Evolutionary conservation across 2,797 vertebrate species (phyloP).

Genomic region (Margarornis squamiger): DNA sequence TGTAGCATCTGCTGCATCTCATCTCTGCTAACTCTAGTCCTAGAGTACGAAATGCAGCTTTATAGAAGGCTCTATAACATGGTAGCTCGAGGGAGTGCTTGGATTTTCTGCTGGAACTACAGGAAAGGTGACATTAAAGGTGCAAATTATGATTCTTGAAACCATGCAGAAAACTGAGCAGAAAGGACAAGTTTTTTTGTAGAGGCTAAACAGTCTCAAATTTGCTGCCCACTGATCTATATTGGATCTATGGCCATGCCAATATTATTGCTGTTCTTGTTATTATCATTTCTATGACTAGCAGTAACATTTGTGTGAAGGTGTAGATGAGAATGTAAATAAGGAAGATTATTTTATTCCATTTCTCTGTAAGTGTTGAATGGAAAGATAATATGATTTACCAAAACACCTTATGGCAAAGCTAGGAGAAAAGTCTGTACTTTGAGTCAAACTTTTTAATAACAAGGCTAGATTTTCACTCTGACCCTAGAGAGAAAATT

Average conservation of each 20-base stretch:
- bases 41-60: neutral
- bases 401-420: neutral
- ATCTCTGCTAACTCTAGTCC: neutral
- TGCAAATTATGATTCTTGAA: neutral
- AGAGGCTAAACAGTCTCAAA: neutral
- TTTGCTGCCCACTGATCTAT: neutral
- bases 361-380: neutral
- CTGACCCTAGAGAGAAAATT: neutral
- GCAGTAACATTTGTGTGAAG: neutral
- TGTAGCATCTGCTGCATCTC: neutral
- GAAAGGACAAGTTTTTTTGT: neutral
- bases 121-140: neutral
- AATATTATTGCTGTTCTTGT: neutral
- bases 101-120: neutral
- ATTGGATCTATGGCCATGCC: neutral
- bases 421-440: neutral
- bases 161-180: neutral
- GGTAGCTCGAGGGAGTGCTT: neutral
- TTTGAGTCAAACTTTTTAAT: neutral
- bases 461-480: neutral
- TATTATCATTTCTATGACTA: neutral
- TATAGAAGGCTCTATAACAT: neutral
- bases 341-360: neutral
- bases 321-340: neutral
- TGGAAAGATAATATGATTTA: neutral